These are phyloP conservation scores for Allygus modestus DNA, from an alignment of 2,888 invertebrate species.

Conservation along the genomic window DNA sequence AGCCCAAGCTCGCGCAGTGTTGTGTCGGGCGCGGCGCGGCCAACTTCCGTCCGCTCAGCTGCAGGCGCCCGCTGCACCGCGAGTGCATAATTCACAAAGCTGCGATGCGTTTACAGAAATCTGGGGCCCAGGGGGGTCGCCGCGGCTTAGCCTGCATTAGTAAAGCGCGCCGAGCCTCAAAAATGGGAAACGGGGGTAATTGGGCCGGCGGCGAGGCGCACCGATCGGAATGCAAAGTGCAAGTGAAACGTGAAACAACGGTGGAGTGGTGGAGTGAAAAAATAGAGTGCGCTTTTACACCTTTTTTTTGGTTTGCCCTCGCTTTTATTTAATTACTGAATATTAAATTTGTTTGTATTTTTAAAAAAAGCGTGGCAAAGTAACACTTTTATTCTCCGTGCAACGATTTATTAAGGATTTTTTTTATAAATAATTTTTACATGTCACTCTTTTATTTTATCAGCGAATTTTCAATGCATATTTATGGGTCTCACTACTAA, in stretches of 20 bases:
- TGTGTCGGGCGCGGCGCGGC: conserved; percentile 1
- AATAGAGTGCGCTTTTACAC: conserved; percentile 23
- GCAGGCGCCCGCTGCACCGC: conserved; percentile 26
- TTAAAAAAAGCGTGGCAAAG: no score
- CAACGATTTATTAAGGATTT: no score
- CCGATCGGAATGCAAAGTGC: background rate
- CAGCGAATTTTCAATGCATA: no score
- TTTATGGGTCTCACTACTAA: no score
- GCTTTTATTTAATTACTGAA: no score
- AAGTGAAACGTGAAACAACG: background rate
- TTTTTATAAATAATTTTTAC: no score
- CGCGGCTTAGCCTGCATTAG: conserved; percentile 50
- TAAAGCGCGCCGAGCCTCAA: conserved; percentile 24
- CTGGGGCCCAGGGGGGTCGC: background rate
- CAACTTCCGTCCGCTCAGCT: background rate
- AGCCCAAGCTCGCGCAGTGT: background rate
- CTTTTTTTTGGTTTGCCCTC: background rate
- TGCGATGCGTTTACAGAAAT: conserved; percentile 51
- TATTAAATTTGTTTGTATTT: no score
- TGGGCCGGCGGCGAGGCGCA: background rate
- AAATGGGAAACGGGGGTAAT: conserved; percentile 9
- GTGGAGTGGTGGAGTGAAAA: conserved; percentile 3
- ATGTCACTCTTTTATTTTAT: no score
- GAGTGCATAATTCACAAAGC: conserved; percentile 1
- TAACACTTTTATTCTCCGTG: no score